Evolutionary conservation across 2,797 vertebrate genomes (phyloP), one percentile per base, ranked within the genome.

Genomic region (Yasuhikotakia modesta): DNA sequence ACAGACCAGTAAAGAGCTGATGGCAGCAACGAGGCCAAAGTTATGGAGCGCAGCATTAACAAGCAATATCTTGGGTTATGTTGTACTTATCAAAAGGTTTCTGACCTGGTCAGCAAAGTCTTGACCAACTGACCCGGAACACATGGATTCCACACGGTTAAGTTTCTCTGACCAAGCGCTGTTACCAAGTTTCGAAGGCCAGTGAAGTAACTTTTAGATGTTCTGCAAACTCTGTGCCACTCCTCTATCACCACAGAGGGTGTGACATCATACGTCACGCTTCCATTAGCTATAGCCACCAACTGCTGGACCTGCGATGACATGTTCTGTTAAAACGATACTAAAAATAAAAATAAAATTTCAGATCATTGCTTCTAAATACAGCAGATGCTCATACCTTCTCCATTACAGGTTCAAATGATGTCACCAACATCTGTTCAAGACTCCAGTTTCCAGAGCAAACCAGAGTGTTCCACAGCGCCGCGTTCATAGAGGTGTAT

Each of bases 231-330:
- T 22, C 66, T 65, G 5, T 92, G 88, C 92, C 91, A 93, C 82
- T 91, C 89, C 4, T 87, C 87, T 32, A 94, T 88, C 68, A 94
- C 85, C 87, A 87, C 88, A 45, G 90, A 82, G 63, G 90, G 87
- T 1, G 91, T 91, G 21, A 88, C 82, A 0, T 84, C 89, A 75
- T 83, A 24, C 14, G 73, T 70, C 19, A 4, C 17, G 46, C 45
- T 50, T 5, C 79, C 75, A 2, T 63, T 68, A 30, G 90, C 43
- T 10, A 86, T 71, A 50, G 13, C 73, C 32, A 30, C 39, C 43
- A 87, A 69, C 35, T 74, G 48, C 55, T 74, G 76, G 10, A 81
- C 65, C 88, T 89, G 68, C 27, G 14, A 24, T 22, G 30, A 69
- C 19, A 73, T 30, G n/a, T 50, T 60, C 12, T 21, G 32, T 32